Base-by-base conservation (phyloP, 2,888 invertebrate species). In the Liposcelis brunnea region DNA sequence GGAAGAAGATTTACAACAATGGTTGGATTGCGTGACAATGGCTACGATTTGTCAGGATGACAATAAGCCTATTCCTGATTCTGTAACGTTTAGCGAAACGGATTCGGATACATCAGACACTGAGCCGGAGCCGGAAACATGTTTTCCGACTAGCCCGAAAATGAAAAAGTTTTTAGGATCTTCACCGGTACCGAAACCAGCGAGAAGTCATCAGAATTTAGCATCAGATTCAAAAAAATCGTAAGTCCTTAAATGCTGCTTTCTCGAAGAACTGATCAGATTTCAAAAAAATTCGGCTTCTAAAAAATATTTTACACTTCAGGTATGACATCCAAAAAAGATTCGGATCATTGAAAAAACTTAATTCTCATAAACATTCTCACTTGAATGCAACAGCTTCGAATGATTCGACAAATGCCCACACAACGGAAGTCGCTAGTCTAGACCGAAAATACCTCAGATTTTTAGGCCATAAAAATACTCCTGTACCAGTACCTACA, bases 291-390 rank as follows among this genome's bases (percentile, higher is more conserved):
- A 32, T 31, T 33, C 44, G 26, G 31, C 31, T 1, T 43, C 21
- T 36, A 18, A 2, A 19, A 19, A n/a, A 26, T 34, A 18, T 35
- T 34, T 31, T 48, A 31, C 32, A 5, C 11, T 34, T 12, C 33
- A 49, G 50, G 31, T 47, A 47, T 47, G 47, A 61, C 42, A 56
- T 61, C 2, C 62, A 69, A 43, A 69, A 68, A 52, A 74, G 73
- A 58, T 78, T 82, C 55, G 78, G 80, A 1, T 82, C 82, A 1
- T 58, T 83, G 47, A 80, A 80, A 55, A 83, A 82, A 59, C 68
- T 77, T 47, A 68, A 73, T 6, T 68, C 68, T 18, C 63, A 68
- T 47, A 65, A 68, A 59, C 63, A 62, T 48, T 60, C 61, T 52
- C 65, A 60, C 54, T 64, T 65, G 18, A 37, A 34, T 34, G n/a